Base-by-base conservation (phyloP, 2,888 invertebrate species). In the Drosophila cracens region DNA sequence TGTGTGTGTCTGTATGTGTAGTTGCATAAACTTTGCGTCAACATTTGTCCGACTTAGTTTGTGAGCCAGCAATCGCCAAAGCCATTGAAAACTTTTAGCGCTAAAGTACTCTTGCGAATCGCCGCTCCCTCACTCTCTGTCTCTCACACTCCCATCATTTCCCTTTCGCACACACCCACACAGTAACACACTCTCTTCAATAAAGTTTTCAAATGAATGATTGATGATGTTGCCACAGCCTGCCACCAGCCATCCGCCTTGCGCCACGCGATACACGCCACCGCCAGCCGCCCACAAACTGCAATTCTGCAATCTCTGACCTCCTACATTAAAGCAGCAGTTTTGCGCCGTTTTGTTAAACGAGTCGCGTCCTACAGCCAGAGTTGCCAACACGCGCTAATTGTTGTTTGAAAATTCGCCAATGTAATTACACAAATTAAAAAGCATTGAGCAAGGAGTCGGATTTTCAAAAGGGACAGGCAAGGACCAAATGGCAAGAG, bases 171-270 rank as follows among this genome's bases (percentile, higher is more conserved):
- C 25, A 34, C 53, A 53, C 21, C 6, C 34, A 53, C 21, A 25
- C 34, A 13, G 13, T 18, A 2, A 25, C 18, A 34, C 63, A 48
- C 40, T 31, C 76, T 59, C 77, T 80, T 80, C 80, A 83, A 84
- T 87, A 84, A 87, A 87, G 79, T 85, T 85, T 85, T 83, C 83
- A 84, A 85, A 84, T 85, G 79, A 79, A 85, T 85, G 85, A 85
- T 85, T 85, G 87, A 85, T 87, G 87, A 83, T 84, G 83, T 84
- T 77, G 74, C 84, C 59, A 63, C 69, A 62, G 51, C 46, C 46
- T 46, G 48, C 48, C 60, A 33, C 21, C 33, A 16, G 25, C 58
- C 58, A 31, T 36, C 36, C 34, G 54, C 61, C 56, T 25, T 43
- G 11, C 40, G 40, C 40, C 60, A 27, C 18, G 11, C 5, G 10